Evolutionary conservation across 2,113 vertebrate species (phyloP), one percentile per base, ranked within the genome.

Genomic region (Mesitornis unicolor): DNA sequence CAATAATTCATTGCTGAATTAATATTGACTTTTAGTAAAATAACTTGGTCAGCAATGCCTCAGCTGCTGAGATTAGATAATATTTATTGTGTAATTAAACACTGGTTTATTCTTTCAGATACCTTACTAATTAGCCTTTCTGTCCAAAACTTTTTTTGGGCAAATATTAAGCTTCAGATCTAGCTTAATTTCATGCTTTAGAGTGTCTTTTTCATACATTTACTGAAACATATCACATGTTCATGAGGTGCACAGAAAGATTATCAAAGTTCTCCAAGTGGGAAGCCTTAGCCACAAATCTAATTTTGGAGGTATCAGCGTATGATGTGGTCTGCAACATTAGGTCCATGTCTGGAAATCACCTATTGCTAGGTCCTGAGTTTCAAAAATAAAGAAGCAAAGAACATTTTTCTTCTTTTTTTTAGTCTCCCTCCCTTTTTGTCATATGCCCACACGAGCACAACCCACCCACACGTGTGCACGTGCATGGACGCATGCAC

Each of bases 111-210:
- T 70, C 57, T 50, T 48, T 57, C 36, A n/a, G 20, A 15, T 47
- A 28, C 9, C 18, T 89, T 85, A 36, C 10, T 61, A 45, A 80
- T 43, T 42, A 75, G 45, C 4, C 25, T 88, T 68, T 5, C 24
- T 50, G 77, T n/a, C 16, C 60, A 20, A 48, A 70, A 35, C 9
- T 0, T 50, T 54, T 26, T 43, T 42, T n/a, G n/a, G 1, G 0
- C 21, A 2, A 80, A 60, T 68, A 48, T 11, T 74, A n/a, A 89
- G 33, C 43, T 86, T 77, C 80, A 76, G 76, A 35, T 65, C 16
- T 63, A 54, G 25, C 28, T 64, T 45, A 6, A 53, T 80, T 71
- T 86, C 16, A 63, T 74, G 60, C 19, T 67, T 87, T 47, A 61
- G 25, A 81, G 15, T 0, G 2, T 57, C 43, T 48, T 84, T 92